Conservation (phyloP, 2,888 invertebrate species). For the Plutella xylostella region DNA sequence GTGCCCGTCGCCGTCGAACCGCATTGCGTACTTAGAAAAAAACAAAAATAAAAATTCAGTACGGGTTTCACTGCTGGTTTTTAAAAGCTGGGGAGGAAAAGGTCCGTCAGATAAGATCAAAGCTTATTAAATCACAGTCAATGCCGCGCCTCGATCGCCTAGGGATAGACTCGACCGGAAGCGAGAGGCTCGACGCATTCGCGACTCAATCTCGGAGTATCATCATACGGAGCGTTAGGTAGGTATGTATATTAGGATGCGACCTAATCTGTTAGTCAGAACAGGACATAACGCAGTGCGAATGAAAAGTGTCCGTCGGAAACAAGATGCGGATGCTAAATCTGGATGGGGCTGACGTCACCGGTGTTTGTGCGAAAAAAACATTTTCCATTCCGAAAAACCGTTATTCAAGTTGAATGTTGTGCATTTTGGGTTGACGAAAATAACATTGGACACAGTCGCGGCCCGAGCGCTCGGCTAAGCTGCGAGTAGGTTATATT, state of each 20-base stretch:
- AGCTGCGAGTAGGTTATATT: too few relatives aligned
- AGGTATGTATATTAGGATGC: background rate
- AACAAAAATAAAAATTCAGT: constrained; percentile 1
- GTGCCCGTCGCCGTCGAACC: constrained; percentile 55
- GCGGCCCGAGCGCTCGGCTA: too few relatives aligned
- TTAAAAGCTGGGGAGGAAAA: background rate
- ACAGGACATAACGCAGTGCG: too few relatives aligned
- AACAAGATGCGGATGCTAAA: too few relatives aligned
- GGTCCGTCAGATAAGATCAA: constrained; percentile 63
- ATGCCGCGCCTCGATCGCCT: constrained; percentile 44
- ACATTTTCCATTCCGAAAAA: background rate
- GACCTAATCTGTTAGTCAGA: too few relatives aligned
- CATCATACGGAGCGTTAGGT: constrained; percentile 46
- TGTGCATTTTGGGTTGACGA: too few relatives aligned
- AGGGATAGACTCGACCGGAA: constrained; percentile 33
- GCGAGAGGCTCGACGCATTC: constrained; percentile 31
- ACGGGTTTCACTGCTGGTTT: background rate
- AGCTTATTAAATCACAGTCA: constrained; percentile 57
- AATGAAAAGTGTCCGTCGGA: too few relatives aligned
- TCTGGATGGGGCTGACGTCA: too few relatives aligned
- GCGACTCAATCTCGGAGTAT: constrained; percentile 72
- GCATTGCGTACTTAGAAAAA: constrained; percentile 49
- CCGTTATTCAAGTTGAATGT: background rate
- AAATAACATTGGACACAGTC: too few relatives aligned
- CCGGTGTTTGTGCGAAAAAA: background rate